Evolutionary conservation across 2,113 vertebrate genomes (phyloP).

Genomic region (Nannobrachium achirus): DNA sequence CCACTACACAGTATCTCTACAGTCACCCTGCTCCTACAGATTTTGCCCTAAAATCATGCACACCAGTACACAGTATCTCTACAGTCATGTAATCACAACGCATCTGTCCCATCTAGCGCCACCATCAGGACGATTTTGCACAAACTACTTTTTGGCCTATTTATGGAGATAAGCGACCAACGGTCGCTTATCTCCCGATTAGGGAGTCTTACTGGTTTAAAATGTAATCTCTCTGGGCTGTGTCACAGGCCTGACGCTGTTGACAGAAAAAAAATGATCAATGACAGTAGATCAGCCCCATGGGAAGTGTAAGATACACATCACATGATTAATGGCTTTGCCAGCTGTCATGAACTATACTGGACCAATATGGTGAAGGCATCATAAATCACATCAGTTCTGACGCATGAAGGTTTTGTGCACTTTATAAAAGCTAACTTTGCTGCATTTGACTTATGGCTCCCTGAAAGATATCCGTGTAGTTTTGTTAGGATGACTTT

Average conservation of each 20-base stretch:
- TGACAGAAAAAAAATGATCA: conserved; percentile 76
- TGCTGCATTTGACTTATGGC: neutral
- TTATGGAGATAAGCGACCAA: too few relatives aligned
- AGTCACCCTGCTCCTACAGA: too few relatives aligned
- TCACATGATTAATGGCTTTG: conserved; percentile 75
- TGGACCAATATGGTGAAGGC: conserved; percentile 70
- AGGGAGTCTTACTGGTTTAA: too few relatives aligned
- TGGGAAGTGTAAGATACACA: conserved; percentile 69
- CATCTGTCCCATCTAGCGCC: too few relatives aligned
- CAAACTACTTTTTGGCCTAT: too few relatives aligned
- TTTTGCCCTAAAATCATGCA: too few relatives aligned
- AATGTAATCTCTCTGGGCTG: conserved; percentile 58
- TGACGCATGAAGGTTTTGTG: conserved; percentile 62
- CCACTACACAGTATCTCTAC: too few relatives aligned
- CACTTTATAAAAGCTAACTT: conserved; percentile 55
- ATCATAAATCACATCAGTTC: conserved; percentile 74
- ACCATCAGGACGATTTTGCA: too few relatives aligned
- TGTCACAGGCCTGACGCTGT: conserved; percentile 44
- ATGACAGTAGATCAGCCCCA: conserved; percentile 70
- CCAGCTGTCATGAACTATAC: conserved; percentile 74
- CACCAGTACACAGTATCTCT: too few relatives aligned
- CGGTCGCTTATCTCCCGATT: too few relatives aligned
- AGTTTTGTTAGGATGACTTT: conserved; percentile 6
- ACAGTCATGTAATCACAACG: too few relatives aligned
- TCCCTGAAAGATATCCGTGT: conserved; percentile 13